phyloP scores from a whole-genome alignment of 2,888 invertebrate genomes.

The Hydriomena furcata region DNA sequence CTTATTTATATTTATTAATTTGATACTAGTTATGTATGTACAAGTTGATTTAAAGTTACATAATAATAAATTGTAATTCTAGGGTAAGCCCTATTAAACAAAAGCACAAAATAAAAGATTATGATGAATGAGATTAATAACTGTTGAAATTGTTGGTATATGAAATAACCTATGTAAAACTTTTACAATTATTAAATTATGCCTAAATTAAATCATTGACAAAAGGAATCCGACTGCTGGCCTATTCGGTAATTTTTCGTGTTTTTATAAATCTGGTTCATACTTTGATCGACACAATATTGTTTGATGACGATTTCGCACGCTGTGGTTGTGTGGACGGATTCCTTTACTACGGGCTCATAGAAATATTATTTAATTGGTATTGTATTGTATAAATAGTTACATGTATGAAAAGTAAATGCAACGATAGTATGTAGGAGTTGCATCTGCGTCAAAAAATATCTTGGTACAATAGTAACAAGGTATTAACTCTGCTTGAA shows the following conservation, averaged over 20 bases:
- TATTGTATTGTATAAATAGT: constrained; percentile 15
- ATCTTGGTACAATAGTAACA: neutral
- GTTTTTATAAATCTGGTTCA: too few species aligned
- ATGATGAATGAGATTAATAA: constrained; percentile 6
- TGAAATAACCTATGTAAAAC: neutral
- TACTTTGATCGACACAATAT: too few species aligned
- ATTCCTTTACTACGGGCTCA: neutral
- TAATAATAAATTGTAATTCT: constrained; percentile 2
- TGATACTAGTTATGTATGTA: constrained; percentile 15
- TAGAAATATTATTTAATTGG: neutral
- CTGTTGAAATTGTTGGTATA: neutral
- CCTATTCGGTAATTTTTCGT: too few species aligned
- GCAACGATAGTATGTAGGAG: constrained; percentile 9
- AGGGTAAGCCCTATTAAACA: neutral
- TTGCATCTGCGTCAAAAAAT: constrained; percentile 7
- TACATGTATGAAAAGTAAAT: constrained; percentile 4
- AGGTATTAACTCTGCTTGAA: too few species aligned
- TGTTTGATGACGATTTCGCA: neutral
- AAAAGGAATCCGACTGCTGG: neutral
- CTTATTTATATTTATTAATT: constrained; percentile 17
- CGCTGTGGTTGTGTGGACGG: constrained; percentile 2
- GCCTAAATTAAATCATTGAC: neutral
- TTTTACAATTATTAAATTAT: neutral
- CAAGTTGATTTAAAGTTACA: constrained; percentile 6
- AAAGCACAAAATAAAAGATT: constrained; percentile 8